Base-by-base conservation (phyloP, 2,888 invertebrate genomes). In the Parascotia fuliginaria region DNA sequence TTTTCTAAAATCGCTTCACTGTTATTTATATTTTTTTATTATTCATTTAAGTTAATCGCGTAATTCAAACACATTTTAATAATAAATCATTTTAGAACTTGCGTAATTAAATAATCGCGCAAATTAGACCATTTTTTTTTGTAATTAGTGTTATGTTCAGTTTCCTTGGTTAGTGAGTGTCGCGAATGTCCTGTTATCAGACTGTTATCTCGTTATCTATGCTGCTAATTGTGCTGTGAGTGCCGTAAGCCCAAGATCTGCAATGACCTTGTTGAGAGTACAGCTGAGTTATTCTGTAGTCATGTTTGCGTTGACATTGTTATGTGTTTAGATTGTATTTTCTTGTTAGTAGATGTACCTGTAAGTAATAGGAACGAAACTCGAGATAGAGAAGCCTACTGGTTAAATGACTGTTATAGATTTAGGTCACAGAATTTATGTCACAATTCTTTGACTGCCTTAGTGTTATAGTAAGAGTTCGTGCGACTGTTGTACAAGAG, bases 161-260 rank as follows among this genome's bases (percentile, higher is more conserved):
- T 60, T 55, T 60, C 57, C 4, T 24, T 24, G 3, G 24, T 3
- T 24, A 15, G 33, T 4, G 37, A 16, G 53, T 52, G 56, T 50
- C 44, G 48, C n/a, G 36, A 37, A 28, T 52, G 51, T 51, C 47
- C 49, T 50, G 54, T 47, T 72, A 70, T 65, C 65, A 55, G 54
- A 49, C 34, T 53, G 67, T 69, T 72, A 73, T 70, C 70, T 44
- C 42, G 58, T 64, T 72, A 75, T 75, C 75, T 58, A 3, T 15
- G 49, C 55, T 62, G 64, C 58, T 71, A 70, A 67, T 73, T 69
- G 76, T 65, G 65, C 65, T 68, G 60, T 61, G 62, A 60, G 59
- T 55, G 46, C 50, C 59, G 60, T 73, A 71, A 75, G 74, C 75
- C 47, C 52, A 39, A 65, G 73, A 73, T 70, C 59, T 49, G 48